These are phyloP conservation scores for Boulengeromyrus knoepffleri DNA, from an alignment of 2,113 vertebrate genomes.

Conservation along the genomic window DNA sequence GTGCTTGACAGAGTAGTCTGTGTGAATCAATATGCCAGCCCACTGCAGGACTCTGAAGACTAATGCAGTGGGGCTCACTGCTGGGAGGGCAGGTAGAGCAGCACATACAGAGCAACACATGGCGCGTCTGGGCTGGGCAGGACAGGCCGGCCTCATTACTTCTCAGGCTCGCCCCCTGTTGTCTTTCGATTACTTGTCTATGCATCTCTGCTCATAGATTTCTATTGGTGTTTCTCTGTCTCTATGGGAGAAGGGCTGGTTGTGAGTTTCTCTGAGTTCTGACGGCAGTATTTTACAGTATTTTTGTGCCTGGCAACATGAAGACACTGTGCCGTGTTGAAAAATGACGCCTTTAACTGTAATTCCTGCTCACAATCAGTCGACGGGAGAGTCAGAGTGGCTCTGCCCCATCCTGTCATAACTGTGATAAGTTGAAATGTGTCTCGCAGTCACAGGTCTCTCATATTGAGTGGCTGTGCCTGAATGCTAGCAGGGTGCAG, in stretches of 20 bases:
- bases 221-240: not conserved
- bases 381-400: not conserved
- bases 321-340: not conserved
- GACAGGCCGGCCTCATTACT: not conserved
- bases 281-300: not conserved
- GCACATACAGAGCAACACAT: not conserved
- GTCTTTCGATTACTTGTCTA: not conserved
- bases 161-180: not conserved
- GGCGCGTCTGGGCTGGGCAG: not conserved
- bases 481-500: not conserved
- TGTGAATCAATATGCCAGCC: constrained; percentile 4
- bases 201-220: not conserved
- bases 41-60: not conserved
- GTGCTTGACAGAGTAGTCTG: not conserved
- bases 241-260: not conserved
- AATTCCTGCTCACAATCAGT: not conserved
- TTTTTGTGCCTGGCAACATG: not conserved
- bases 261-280: not conserved
- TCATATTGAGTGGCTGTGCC: not conserved
- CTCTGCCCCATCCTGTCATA: not conserved
- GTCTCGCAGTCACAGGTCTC: not conserved
- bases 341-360: not conserved
- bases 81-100: not conserved
- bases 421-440: not conserved
- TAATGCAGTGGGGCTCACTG: not conserved